Conservation (phyloP, 2,113 vertebrate species). For the Haplotaxodon microlepis region DNA sequence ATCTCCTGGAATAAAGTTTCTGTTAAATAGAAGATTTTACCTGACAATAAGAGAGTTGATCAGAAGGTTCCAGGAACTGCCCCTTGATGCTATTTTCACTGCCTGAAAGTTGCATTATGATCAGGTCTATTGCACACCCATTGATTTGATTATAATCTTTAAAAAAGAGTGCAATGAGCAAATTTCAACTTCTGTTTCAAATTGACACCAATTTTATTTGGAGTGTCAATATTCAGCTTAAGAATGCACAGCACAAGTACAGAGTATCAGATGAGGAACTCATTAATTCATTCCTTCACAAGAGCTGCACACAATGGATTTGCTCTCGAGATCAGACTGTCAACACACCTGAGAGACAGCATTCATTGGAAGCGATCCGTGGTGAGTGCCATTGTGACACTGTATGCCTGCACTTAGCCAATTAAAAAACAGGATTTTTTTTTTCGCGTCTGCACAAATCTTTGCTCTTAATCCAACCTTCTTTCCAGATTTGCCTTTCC, state of each 20-base stretch:
- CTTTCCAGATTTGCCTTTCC: background rate
- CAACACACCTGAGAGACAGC: background rate
- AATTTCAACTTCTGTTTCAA: background rate
- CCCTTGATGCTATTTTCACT: background rate
- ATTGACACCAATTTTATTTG: background rate
- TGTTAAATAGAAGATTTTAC: background rate
- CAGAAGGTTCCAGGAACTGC: background rate
- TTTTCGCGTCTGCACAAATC: background rate
- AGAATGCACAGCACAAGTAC: background rate
- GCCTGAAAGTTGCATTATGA: background rate
- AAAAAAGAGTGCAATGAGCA: fast-evolving
- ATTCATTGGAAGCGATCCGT: background rate
- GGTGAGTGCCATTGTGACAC: background rate
- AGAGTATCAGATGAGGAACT: background rate
- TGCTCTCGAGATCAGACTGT: background rate
- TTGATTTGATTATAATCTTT: background rate
- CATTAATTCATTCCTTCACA: background rate
- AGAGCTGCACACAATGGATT: background rate
- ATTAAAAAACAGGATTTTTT: background rate
- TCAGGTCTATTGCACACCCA: background rate
- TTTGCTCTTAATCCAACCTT: background rate
- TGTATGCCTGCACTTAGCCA: background rate
- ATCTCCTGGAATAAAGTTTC: background rate
- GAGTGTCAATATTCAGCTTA: background rate
- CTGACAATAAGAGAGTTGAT: background rate